Evolutionary conservation across 2,113 vertebrate species (phyloP), one percentile per base, ranked within the genome.

Genomic region (Taxidea taxus): DNA sequence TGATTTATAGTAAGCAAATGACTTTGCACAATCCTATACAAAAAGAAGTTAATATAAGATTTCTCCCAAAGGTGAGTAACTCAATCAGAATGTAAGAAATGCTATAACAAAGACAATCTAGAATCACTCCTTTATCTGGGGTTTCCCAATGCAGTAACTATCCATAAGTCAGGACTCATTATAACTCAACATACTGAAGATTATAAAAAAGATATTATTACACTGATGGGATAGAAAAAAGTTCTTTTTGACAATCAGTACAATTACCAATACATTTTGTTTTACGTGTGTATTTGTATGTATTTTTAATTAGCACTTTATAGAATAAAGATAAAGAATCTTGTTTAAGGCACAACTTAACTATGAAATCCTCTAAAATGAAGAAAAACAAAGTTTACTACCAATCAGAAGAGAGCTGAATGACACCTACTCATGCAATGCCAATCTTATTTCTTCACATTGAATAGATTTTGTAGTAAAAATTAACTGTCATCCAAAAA

Each of bases 11-110:
- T 96, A 96, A 96, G 86, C 91, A 98, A 70, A 96, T 98, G 94
- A 98, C 95, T 98, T 87, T 97, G 96, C 94, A 98, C 91, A 96
- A 96, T 90, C 96, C 96, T 74, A 97, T 78, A 95, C 54, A 97
- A 70, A 66, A 97, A 98, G n/a, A 94, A 95, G 94, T 94, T 94
- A 97, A 91, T 82, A 94, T 6, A 97, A 97, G 96, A 98, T 94
- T 94, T 95, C 49, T 91, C 54, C 81, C 75, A 93, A 82, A 98
- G 95, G 97, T 94, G 90, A 98, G 74, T 93, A 94, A 94, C 93
- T 97, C 90, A 97, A 94, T 78, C 83, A 98, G 90, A 98, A 98
- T 58, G 85, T 49, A 95, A 97, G 93, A 97, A 72, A 96, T 42
- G 4, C 34, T 93, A 70, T 85, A 87, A 97, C 82, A 90, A 29